Evolutionary conservation across 2,113 vertebrate species (phyloP).

Genomic region (Ciconia boyciana): DNA sequence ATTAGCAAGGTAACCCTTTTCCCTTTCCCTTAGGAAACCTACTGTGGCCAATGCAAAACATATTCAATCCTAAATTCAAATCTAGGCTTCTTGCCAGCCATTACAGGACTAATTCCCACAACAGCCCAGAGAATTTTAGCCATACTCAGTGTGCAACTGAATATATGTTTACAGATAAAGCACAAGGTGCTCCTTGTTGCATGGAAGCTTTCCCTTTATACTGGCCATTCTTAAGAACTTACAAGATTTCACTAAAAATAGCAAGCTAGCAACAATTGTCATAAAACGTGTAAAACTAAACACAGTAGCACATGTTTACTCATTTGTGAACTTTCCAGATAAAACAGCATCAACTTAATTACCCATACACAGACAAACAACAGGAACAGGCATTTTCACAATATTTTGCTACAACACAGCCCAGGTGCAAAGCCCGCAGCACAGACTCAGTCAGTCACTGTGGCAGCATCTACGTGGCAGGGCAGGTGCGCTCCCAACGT

Average conservation of each 20-base stretch:
- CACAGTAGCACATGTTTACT: background rate
- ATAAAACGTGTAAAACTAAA: background rate
- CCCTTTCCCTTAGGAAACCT: background rate
- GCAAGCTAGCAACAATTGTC: background rate
- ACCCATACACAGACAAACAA: background rate
- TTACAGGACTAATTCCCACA: background rate
- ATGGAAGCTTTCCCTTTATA: background rate
- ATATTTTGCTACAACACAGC: accelerated
- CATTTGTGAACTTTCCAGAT: background rate
- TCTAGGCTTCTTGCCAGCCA: background rate
- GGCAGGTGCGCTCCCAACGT: accelerated
- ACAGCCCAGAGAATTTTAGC: background rate
- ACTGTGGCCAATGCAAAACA: background rate
- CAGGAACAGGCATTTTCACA: background rate
- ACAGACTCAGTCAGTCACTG: background rate
- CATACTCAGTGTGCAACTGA: background rate
- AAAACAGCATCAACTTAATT: background rate
- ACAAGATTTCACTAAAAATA: background rate
- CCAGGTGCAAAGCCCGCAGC: background rate
- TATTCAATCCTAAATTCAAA: background rate
- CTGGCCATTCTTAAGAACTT: background rate
- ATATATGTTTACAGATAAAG: background rate
- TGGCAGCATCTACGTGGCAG: background rate
- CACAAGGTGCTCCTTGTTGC: background rate
- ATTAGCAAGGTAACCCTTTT: background rate